These are phyloP conservation scores for Poeciliopsis turneri DNA, from an alignment of 2,797 vertebrate species.

Conservation along the genomic window DNA sequence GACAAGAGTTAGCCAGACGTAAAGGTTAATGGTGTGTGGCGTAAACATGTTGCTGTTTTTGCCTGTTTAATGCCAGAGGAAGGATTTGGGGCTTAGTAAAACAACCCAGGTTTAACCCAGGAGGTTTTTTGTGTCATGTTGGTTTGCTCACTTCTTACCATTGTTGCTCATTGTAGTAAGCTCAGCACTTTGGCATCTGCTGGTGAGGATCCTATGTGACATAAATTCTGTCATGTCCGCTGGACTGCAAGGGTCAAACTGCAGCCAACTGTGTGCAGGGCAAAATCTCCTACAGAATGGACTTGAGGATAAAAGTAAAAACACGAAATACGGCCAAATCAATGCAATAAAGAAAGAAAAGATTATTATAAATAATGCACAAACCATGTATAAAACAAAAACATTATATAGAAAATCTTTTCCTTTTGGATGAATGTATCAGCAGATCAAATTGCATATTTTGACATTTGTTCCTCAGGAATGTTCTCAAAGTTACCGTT, in stretches of 20 bases:
- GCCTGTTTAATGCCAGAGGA: constrained; percentile 5
- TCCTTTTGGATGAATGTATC: not conserved
- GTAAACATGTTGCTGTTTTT: constrained; percentile 31
- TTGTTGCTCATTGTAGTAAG: not conserved
- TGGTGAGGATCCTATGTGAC: not conserved
- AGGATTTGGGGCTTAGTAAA: constrained; percentile 14
- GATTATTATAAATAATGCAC: not conserved
- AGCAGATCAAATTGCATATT: not conserved
- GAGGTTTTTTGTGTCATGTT: not conserved
- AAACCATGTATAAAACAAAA: not conserved
- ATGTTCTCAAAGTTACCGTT: not conserved
- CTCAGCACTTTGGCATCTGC: constrained; percentile 4
- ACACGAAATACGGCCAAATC: not conserved
- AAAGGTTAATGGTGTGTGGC: constrained; percentile 46
- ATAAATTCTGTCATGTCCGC: not conserved
- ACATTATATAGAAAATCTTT: not conserved
- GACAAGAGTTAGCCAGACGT: constrained; percentile 35
- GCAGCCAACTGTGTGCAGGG: not conserved
- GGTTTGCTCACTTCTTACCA: constrained; percentile 1
- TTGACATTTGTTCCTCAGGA: not conserved
- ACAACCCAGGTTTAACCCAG: constrained; percentile 2
- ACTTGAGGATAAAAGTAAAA: not conserved
- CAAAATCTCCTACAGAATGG: not conserved
- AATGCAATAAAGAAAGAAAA: not conserved
- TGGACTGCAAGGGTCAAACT: not conserved